These are phyloP conservation scores for Mnemiopsis leidyi DNA, from an alignment of 37 sponge, comb jelly and placozoan genomes.

Conservation along the genomic window DNA sequence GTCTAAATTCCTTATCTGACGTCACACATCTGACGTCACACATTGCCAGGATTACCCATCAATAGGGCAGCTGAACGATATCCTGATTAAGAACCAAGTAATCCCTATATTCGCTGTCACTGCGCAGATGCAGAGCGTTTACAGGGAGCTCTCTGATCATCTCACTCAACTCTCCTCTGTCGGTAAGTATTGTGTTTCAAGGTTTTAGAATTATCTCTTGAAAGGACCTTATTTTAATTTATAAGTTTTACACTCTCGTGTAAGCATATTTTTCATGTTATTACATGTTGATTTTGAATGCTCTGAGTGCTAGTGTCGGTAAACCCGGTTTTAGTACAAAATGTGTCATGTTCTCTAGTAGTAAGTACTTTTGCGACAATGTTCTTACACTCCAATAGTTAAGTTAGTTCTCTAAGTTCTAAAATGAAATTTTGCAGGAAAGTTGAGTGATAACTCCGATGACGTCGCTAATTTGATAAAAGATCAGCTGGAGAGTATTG, in stretches of 20 bases:
- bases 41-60: conserved; percentile 77
- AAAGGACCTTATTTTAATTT: too few relatives aligned
- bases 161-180: conserved; percentile 57
- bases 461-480: conserved; percentile 29
- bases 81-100: conserved; percentile 70
- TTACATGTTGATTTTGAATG: too few relatives aligned
- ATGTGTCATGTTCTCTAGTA: too few relatives aligned
- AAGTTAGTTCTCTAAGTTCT: too few relatives aligned
- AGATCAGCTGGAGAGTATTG: conserved; percentile 36
- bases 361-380: too few relatives aligned
- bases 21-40: neutral
- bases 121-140: conserved; percentile 31
- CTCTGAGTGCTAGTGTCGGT: too few relatives aligned
- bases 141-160: conserved; percentile 65
- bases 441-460: neutral
- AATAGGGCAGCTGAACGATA: conserved; percentile 67
- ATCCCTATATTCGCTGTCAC: conserved; percentile 82
- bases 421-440: conserved; percentile 14
- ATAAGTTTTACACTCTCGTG: too few relatives aligned
- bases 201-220: too few relatives aligned
- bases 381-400: too few relatives aligned
- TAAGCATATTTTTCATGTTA: too few relatives aligned
- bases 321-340: too few relatives aligned
- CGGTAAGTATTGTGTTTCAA: too few relatives aligned
- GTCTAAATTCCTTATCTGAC: neutral